phyloP scores from a whole-genome alignment of 2,797 vertebrate genomes.

The Gouania willdenowi region DNA sequence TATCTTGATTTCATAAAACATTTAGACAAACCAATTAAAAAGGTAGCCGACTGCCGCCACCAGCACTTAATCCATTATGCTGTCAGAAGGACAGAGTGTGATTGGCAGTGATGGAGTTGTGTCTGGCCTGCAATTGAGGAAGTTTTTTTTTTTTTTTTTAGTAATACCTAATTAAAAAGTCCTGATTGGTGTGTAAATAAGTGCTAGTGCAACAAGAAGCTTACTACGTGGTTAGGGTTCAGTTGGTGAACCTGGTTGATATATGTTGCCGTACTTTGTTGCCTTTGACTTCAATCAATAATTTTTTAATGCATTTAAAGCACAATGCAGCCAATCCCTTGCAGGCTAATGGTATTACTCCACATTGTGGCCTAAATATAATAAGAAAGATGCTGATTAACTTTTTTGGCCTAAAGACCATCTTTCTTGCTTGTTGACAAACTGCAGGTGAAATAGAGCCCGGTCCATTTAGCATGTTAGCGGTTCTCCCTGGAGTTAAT shows the following conservation, averaged over 20 bases:
- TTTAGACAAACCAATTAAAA: slow-evolving; percentile 79
- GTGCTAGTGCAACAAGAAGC: slow-evolving; percentile 9
- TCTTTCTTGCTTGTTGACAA: slow-evolving; percentile 40
- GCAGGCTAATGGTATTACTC: slow-evolving; percentile 23
- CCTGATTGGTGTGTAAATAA: slow-evolving; percentile 20
- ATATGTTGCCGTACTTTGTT: background rate
- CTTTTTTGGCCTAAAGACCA: slow-evolving; percentile 44
- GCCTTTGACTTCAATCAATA: slow-evolving; percentile 18
- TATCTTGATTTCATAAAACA: slow-evolving; percentile 77
- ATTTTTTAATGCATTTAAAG: slow-evolving; percentile 10
- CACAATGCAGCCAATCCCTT: slow-evolving; percentile 40
- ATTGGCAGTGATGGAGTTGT: slow-evolving; percentile 61
- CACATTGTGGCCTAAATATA: slow-evolving; percentile 60
- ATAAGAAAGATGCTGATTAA: slow-evolving; percentile 55
- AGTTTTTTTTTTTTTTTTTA: too few relatives aligned
- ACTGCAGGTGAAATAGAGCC: slow-evolving; percentile 56
- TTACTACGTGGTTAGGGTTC: too few relatives aligned
- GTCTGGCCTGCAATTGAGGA: slow-evolving; percentile 52
- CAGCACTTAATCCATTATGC: slow-evolving; percentile 68
- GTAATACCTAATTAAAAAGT: slow-evolving; percentile 14
- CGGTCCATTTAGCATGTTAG: slow-evolving; percentile 54
- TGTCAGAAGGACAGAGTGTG: slow-evolving; percentile 56
- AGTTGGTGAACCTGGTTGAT: slow-evolving; percentile 18
- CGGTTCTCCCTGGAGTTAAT: slow-evolving; percentile 43
- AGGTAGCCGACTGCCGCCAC: slow-evolving; percentile 62